Conservation (phyloP, 2,797 vertebrate genomes). For the Babyrousa celebensis region DNA sequence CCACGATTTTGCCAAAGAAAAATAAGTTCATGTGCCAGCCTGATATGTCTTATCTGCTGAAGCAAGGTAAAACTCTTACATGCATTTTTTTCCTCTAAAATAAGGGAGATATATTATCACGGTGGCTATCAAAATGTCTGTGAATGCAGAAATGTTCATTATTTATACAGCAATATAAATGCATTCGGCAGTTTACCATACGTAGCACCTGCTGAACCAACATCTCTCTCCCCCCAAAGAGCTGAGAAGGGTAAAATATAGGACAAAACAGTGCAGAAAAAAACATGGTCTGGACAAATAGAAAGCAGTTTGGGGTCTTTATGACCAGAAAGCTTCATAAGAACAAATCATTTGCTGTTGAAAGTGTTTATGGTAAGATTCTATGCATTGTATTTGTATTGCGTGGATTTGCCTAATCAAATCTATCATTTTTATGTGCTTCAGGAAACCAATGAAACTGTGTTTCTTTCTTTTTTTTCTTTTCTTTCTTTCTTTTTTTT, state of each 20-base stretch:
- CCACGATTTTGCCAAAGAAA: conserved; percentile 65
- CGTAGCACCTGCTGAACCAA: conserved; percentile 76
- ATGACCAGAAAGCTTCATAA: conserved; percentile 7
- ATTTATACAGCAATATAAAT: conserved; percentile 79
- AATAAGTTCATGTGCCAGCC: conserved; percentile 41
- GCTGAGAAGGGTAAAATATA: conserved; percentile 4
- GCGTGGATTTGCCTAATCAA: conserved; percentile 51
- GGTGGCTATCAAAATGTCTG: conserved; percentile 69
- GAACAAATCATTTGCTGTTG: neutral
- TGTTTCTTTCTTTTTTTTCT: neutral
- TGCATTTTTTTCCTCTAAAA: conserved; percentile 56
- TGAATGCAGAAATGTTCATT: conserved; percentile 72
- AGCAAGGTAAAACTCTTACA: conserved; percentile 71
- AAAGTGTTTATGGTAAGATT: conserved; percentile 16
- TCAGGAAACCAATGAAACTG: conserved; percentile 45
- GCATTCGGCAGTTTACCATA: conserved; percentile 73
- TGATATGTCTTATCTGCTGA: conserved; percentile 65
- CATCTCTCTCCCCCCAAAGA: conserved; percentile 52
- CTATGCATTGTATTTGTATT: neutral
- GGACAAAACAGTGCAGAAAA: neutral
- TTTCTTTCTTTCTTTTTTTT: too few relatives aligned
- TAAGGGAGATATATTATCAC: conserved; percentile 72
- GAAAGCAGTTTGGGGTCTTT: conserved; percentile 13
- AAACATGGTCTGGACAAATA: conserved; percentile 57
- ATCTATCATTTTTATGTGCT: conserved; percentile 51